These are phyloP conservation scores for Tolypeutes matacus DNA, from an alignment of 2,797 vertebrate genomes.

Conservation along the genomic window DNA sequence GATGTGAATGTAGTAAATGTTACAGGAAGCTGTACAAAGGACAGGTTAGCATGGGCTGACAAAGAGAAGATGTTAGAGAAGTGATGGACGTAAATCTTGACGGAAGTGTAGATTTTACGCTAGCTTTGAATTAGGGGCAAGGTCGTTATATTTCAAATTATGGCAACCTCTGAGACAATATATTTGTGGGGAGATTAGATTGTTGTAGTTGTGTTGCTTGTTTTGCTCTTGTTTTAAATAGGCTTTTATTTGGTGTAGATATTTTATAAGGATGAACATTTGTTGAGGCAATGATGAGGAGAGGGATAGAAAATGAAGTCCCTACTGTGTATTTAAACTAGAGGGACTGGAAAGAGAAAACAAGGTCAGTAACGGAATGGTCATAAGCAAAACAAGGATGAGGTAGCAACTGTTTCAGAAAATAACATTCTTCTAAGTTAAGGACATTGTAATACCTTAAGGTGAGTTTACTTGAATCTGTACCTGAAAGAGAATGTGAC, in stretches of 20 bases:
- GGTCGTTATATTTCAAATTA: too few relatives aligned
- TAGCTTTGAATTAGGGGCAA: not conserved
- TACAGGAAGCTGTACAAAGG: not conserved
- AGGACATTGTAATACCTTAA: not conserved
- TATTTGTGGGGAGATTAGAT: not conserved
- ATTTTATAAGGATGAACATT: too few relatives aligned
- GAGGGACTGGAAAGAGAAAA: not conserved
- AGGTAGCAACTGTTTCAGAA: not conserved
- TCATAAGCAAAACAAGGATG: not conserved
- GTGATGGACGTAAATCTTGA: not conserved
- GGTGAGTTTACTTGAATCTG: too few relatives aligned
- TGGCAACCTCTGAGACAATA: not conserved
- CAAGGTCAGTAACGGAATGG: too few relatives aligned
- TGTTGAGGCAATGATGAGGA: not conserved
- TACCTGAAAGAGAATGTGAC: not conserved
- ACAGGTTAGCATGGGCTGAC: not conserved
- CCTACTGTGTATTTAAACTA: not conserved
- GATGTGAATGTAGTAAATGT: not conserved
- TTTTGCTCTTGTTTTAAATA: not conserved
- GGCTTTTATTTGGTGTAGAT: not conserved
- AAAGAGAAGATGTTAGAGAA: not conserved
- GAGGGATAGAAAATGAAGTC: not conserved
- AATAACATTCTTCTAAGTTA: not conserved
- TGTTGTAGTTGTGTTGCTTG: not conserved
- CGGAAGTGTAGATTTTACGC: not conserved